Base-by-base conservation (phyloP, 2,113 vertebrate species). In the Acanthochromis polyacanthus region DNA sequence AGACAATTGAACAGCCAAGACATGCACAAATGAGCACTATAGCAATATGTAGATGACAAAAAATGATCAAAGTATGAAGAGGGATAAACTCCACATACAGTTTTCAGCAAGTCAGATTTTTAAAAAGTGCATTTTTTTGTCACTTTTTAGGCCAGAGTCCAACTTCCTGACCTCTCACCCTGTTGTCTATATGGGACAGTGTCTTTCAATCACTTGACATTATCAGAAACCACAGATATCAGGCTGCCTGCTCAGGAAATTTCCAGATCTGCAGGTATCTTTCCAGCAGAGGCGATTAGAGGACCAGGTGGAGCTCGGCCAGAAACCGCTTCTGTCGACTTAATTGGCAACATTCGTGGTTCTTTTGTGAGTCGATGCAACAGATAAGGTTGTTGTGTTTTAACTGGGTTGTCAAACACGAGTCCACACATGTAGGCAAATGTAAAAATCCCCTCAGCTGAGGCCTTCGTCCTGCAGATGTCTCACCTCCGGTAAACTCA, bases 121-220 rank as follows among this genome's bases (percentile, higher is more conserved):
- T 36, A 20, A 43, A 43, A 43, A 15, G 14, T 43, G 14, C 3
- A 43, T 3, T 15, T 14, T 11, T 11, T 40, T 40, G 2, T 8
- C 38, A 40, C 38, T 40, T 40, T 40, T 43, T 14, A 3, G 14
- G 14, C 0, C 40, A 56, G 8, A 65, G 16, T 50, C 52, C 12
- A 32, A 17, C 43, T 22, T 43, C 3, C 20, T 55, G 28, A 89
- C 62, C 63, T 52, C n/a, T 70, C 1, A 73, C 63, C 78, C 69
- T 28, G 14, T 55, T 17, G 20, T 56, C 51, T 46, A 0, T 12
- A 3, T 46, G 32, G 22, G 57, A 30, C 30, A 30, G 3, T 30
- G 30, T 30, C 30, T 30, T 5, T 30, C 30, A 30, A 30, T 30
- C 30, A 38, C 51, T 43, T 36, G 63, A 4, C n/a, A 19, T 16